Percentiles rank a stretch among this genome's conserved stretches.
Conservation (phyloP, 2,888 invertebrate species). For the Pantelozetes paolii region DNA sequence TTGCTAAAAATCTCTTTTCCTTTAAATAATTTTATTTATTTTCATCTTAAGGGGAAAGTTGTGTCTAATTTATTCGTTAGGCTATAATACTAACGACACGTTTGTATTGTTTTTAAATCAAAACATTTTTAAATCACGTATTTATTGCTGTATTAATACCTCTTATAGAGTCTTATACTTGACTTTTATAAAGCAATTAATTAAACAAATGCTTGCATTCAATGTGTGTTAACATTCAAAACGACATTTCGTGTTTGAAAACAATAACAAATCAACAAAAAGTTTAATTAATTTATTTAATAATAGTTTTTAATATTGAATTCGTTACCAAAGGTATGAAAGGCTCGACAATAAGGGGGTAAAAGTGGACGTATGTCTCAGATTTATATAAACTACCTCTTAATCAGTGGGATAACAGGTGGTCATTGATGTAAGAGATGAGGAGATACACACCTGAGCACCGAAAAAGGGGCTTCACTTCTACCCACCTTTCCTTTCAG, state of each 20-base stretch:
- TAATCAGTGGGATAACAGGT: background rate
- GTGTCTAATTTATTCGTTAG: background rate
- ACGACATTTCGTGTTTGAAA: slow-evolving; percentile 5
- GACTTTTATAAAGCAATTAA: slow-evolving; percentile 17
- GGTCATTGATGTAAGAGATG: background rate
- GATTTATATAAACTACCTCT: background rate
- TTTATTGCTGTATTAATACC: background rate
- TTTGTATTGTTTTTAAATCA: slow-evolving; percentile 18
- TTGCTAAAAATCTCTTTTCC: too few relatives aligned
- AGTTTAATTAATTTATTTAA: background rate
- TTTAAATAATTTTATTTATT: background rate
- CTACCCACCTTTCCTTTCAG: background rate
- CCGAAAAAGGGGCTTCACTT: background rate
- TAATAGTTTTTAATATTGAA: background rate
- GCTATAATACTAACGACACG: slow-evolving; percentile 17
- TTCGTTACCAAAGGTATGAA: background rate
- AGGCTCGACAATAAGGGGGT: background rate
- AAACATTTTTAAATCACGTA: background rate
- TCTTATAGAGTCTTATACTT: background rate
- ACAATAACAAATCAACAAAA: background rate
- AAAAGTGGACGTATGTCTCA: background rate
- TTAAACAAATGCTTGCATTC: background rate
- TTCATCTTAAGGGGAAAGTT: background rate
- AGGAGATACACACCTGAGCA: background rate
- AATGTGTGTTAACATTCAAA: background rate